These are phyloP conservation scores for Argyrosomus japonicus DNA, from an alignment of 2,113 vertebrate species.

Conservation along the genomic window DNA sequence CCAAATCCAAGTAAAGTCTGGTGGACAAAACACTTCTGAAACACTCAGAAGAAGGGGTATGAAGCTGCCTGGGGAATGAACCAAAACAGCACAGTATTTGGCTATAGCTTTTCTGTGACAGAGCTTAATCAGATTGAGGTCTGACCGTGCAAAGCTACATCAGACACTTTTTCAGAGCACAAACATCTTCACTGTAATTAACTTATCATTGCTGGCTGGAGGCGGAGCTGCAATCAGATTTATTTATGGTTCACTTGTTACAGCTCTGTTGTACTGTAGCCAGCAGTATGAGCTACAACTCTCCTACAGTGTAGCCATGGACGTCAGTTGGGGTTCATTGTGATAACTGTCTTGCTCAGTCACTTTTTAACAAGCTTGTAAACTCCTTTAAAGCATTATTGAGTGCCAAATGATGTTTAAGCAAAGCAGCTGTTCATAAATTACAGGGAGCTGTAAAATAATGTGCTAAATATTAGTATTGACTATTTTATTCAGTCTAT, in stretches of 20 bases:
- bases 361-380: background rate
- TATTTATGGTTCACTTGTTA: constrained; percentile 10
- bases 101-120: too few relatives aligned
- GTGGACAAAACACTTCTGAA: too few relatives aligned
- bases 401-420: background rate
- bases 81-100: too few relatives aligned
- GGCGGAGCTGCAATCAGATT: constrained; percentile 35
- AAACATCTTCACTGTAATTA: constrained; percentile 23
- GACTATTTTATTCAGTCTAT: background rate
- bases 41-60: too few relatives aligned
- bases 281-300: background rate
- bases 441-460: background rate
- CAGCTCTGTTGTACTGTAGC: constrained; percentile 13
- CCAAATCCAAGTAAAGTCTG: too few relatives aligned
- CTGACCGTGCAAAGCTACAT: background rate
- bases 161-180: background rate
- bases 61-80: too few relatives aligned
- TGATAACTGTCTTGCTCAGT: background rate
- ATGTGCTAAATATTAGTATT: background rate
- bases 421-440: background rate
- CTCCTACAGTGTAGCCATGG: background rate
- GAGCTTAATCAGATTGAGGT: background rate
- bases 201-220: constrained; percentile 2
- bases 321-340: background rate
- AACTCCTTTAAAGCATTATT: background rate